Evolutionary conservation across 2,797 vertebrate genomes (phyloP), one percentile per base, ranked within the genome.

Genomic region (Ibycter americanus): DNA sequence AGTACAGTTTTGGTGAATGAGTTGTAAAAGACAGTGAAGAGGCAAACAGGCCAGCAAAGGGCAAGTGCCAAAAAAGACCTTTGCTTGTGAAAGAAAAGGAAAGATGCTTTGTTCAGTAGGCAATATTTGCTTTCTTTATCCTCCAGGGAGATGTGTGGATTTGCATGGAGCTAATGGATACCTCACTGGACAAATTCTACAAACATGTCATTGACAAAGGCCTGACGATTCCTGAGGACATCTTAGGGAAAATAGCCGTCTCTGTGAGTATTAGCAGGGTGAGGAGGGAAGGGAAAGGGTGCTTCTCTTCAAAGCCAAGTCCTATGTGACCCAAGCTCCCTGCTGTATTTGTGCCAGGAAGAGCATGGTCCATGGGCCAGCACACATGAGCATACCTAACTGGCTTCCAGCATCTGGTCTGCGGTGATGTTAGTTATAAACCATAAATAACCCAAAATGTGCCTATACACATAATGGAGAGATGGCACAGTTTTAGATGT

Each of bases 101-200:
- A 56, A 47, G 62, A 34, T 61, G 26, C 22, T 59, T 90, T 0
- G 0, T 78, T 89, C 65, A 88, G 1, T 54, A n/a, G 44, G 36
- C 58, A 92, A 19, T 79, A 8, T 34, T 42, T 95, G 11, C 54
- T 49, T 44, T 29, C 49, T 80, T 55, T 61, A 2, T 62, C 32
- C 54, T 36, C 12, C 97, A 99, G 99, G 99, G 99, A 7, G 99
- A 99, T 4, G 99, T 99, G 81, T 99, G 99, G 99, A 99, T 99
- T 97, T 99, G 99, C 93, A 99, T 99, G 99, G 99, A 99, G 97
- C 98, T 99, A 92, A 99, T 99, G 99, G 99, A 99, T 98, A 99
- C 99, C 1, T 99, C 99, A 61, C 97, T 99, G 98, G 99, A 99
- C 97, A 99, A 99, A 94, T 99, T 99, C 98, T 99, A 99, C 97